Percentiles rank a stretch among this genome's conserved stretches.
Evolutionary conservation across 2,113 vertebrate genomes (phyloP).

Genomic region (Trogon surrucura): DNA sequence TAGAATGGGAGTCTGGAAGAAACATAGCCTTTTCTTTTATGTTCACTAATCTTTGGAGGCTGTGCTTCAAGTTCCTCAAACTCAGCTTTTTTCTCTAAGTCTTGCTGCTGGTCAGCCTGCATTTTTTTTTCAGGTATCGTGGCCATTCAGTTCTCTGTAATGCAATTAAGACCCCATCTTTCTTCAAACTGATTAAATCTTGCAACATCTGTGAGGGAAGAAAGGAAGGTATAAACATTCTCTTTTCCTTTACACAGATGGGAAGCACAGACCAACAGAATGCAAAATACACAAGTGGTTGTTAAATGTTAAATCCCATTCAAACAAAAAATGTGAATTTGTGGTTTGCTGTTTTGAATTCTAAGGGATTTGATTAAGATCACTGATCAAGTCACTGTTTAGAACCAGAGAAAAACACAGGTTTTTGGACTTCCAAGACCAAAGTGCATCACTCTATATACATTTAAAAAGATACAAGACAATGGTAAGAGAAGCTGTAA

Average conservation of each 20-base stretch:
- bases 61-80: not conserved
- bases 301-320: not conserved
- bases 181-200: conserved; percentile 41
- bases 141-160: not conserved
- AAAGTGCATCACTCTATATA: not conserved
- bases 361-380: conserved; percentile 7
- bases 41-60: not conserved
- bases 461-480: not conserved
- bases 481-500: not conserved
- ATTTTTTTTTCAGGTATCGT: not conserved
- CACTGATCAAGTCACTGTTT: not conserved
- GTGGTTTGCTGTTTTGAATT: not conserved
- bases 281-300: not conserved
- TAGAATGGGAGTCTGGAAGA: not conserved
- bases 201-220: conserved; percentile 37
- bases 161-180: conserved; percentile 40
- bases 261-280: not conserved
- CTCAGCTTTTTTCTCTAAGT: not conserved
- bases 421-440: not conserved
- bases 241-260: conserved; percentile 30
- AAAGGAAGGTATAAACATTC: conserved; percentile 36
- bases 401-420: not conserved
- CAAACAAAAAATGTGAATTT: not conserved
- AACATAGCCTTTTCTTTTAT: not conserved
- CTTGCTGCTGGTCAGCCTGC: not conserved